phyloP scores from a whole-genome alignment of 2,797 vertebrate genomes.

The Sphaeramia orbicularis region DNA sequence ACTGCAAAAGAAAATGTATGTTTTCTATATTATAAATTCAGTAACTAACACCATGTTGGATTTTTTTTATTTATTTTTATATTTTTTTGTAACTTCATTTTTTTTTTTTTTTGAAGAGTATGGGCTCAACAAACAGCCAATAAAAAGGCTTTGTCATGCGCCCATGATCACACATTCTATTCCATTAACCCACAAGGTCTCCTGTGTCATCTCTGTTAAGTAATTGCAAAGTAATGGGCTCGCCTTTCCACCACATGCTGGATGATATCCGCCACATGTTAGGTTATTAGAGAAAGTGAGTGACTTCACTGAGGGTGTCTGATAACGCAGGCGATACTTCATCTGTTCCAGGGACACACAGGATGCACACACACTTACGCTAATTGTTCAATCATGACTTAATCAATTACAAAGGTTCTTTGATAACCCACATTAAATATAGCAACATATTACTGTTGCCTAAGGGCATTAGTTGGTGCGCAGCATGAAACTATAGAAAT shows the following conservation, averaged over 20 bases:
- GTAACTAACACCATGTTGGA: no score
- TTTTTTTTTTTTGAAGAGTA: no score
- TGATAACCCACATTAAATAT: no score
- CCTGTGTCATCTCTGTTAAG: constrained; percentile 44
- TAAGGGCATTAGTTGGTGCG: no score
- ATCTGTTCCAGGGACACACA: constrained; percentile 40
- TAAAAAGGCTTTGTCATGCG: not conserved
- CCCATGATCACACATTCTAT: not conserved
- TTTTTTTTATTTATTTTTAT: no score
- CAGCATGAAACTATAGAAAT: no score
- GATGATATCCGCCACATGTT: constrained; percentile 61
- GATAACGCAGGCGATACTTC: constrained; percentile 61
- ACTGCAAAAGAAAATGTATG: no score
- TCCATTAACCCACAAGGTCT: constrained; percentile 15
- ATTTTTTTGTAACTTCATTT: no score
- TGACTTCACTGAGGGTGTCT: constrained; percentile 48
- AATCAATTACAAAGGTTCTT: no score
- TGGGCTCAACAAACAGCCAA: not conserved
- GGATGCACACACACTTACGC: not conserved
- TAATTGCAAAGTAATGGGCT: constrained; percentile 60
- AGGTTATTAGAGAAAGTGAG: constrained; percentile 64
- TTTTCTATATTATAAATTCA: no score
- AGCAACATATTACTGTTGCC: no score
- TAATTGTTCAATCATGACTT: no score
- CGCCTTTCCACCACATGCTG: constrained; percentile 32